Percentiles rank a stretch among this genome's conserved stretches.
Conservation (phyloP, 2,113 vertebrate species). For the human region DNA sequence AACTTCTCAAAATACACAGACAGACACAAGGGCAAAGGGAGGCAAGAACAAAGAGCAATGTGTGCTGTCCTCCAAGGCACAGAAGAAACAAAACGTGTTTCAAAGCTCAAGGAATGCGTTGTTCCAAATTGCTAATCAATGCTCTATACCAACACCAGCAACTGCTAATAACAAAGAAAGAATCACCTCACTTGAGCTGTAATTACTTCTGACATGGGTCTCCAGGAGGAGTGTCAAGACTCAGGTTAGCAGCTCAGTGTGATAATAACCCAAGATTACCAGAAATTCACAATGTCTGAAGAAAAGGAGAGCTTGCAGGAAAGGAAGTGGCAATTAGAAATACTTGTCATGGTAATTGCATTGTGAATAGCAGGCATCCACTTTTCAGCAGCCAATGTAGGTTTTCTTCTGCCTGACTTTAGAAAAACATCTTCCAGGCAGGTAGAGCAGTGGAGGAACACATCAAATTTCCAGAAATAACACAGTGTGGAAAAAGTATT, state of each 20-base stretch:
- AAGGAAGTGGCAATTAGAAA: slow-evolving; percentile 74
- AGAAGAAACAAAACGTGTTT: not conserved
- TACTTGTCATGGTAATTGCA: slow-evolving; percentile 82
- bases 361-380: slow-evolving; percentile 52
- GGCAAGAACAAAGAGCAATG: not conserved
- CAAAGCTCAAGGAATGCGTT: not conserved
- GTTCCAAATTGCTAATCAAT: slow-evolving; percentile 69
- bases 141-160: slow-evolving; percentile 40
- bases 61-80: not conserved
- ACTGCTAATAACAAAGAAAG: slow-evolving; percentile 61
- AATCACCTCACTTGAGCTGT: slow-evolving; percentile 59
- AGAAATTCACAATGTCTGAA: slow-evolving; percentile 60
- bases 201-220: slow-evolving; percentile 77
- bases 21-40: not conserved
- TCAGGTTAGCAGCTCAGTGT: slow-evolving; percentile 72
- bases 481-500: slow-evolving; percentile 22
- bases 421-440: slow-evolving; percentile 67
- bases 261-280: slow-evolving; percentile 79
- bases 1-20: slow-evolving; percentile 45
- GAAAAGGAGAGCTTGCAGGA: slow-evolving; percentile 40
- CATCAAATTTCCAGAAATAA: slow-evolving; percentile 70
- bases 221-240: slow-evolving; percentile 73
- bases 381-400: slow-evolving; percentile 8
- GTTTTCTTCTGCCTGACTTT: slow-evolving; percentile 61
- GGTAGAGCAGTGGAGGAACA: slow-evolving; percentile 45